Evolutionary conservation across 37 sponge, comb jelly and placozoan genomes (phyloP).

Genomic region (Crambe crambe): DNA sequence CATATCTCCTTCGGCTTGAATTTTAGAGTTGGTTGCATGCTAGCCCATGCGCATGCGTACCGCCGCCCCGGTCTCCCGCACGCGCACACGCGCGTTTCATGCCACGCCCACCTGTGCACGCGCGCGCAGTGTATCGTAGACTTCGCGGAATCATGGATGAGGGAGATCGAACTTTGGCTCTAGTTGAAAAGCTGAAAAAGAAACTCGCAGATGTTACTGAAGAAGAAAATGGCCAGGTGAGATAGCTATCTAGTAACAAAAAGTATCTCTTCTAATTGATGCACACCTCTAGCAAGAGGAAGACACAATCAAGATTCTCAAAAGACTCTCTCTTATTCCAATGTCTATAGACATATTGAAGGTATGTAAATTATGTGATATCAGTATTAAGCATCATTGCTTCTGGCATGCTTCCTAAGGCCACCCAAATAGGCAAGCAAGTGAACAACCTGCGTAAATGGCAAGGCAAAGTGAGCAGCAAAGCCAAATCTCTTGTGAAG

Average conservation of each 20-base stretch:
- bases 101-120: no score
- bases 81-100: no score
- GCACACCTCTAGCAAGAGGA: slow-evolving; percentile 21
- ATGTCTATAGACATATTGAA: slow-evolving; percentile 61
- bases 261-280: not conserved
- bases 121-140: not conserved
- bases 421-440: slow-evolving; percentile 59
- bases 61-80: no score
- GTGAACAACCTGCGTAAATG: slow-evolving; percentile 56
- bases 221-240: slow-evolving; percentile 13
- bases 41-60: no score
- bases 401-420: slow-evolving; percentile 14
- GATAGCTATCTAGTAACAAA: not conserved
- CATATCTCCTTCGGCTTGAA: no score
- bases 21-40: no score
- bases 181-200: slow-evolving; percentile 21
- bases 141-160: not conserved
- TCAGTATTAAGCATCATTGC: not conserved
- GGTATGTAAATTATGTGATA: slow-evolving; percentile 10
- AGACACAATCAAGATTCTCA: slow-evolving; percentile 31
- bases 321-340: slow-evolving; percentile 14
- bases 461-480: slow-evolving; percentile 31
- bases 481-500: slow-evolving; percentile 47
- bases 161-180: not conserved
- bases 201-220: slow-evolving; percentile 8